Conservation (phyloP, 1,140 invertebrate species). For the Tigriopus japonicus region DNA sequence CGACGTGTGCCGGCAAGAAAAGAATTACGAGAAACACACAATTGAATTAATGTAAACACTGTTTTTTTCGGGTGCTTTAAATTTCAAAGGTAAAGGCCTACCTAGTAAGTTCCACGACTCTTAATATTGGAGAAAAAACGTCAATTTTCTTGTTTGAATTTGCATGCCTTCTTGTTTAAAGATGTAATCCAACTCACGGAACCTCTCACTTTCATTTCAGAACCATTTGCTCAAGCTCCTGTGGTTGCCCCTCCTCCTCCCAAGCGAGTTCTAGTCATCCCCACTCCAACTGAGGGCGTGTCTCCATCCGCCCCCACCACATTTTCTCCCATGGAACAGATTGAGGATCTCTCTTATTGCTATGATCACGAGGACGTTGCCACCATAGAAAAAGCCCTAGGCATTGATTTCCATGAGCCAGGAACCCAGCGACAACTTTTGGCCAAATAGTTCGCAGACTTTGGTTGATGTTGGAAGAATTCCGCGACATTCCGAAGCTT, state of each 20-base stretch:
- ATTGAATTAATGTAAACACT: no score
- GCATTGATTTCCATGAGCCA: constrained; percentile 4
- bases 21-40: no score
- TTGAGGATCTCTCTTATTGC: background rate
- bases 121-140: no score
- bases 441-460: background rate
- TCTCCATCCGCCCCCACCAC: background rate
- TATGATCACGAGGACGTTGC: background rate
- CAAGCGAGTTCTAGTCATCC: background rate
- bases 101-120: no score
- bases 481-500: background rate
- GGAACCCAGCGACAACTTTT: background rate
- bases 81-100: no score
- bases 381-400: constrained; percentile 6
- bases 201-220: background rate
- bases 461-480: background rate
- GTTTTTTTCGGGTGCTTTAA: no score
- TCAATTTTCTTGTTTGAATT: background rate
- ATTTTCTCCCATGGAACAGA: constrained; percentile 8
- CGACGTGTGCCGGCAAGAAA: no score
- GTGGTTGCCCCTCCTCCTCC: background rate
- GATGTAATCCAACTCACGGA: background rate
- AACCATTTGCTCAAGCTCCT: background rate
- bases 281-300: background rate
- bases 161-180: background rate